phyloP scores from a whole-genome alignment of 2,888 invertebrate species.

The Rhingia rostrata region DNA sequence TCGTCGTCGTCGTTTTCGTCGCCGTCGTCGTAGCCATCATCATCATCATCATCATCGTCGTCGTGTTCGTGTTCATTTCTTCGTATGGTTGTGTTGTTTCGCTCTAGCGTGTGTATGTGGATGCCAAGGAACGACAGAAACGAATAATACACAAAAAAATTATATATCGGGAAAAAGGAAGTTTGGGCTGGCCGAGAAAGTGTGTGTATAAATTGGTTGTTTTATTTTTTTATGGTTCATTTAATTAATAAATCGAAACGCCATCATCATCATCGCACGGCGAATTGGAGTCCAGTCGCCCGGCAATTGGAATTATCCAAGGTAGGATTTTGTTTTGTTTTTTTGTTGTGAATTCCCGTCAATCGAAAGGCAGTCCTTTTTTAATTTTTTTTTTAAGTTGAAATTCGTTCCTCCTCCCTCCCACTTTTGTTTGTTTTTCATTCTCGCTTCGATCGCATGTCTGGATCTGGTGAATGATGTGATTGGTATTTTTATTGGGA shows the following conservation, averaged over 20 bases:
- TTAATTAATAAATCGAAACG: too few relatives aligned
- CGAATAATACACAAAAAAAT: too few relatives aligned
- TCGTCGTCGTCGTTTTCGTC: slow-evolving; percentile 3
- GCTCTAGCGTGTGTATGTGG: not conserved
- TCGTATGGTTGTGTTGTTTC: not conserved
- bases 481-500: slow-evolving; percentile 55
- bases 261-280: too few relatives aligned
- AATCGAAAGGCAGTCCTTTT: not conserved
- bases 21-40: slow-evolving; percentile 11
- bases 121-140: too few relatives aligned
- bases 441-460: slow-evolving; percentile 18
- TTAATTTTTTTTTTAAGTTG: too few relatives aligned
- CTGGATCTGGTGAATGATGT: not conserved
- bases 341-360: not conserved
- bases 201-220: too few relatives aligned
- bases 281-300: too few relatives aligned
- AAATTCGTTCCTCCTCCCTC: not conserved
- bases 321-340: too few relatives aligned
- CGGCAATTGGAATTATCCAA: too few relatives aligned
- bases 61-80: slow-evolving; percentile 21
- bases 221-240: too few relatives aligned
- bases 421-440: slow-evolving; percentile 12
- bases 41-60: slow-evolving; percentile 5
- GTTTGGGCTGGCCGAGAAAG: too few relatives aligned
- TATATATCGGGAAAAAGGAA: too few relatives aligned